Base-by-base conservation (phyloP, 2,797 vertebrate species). In the Rhinatrema bivittatum region DNA sequence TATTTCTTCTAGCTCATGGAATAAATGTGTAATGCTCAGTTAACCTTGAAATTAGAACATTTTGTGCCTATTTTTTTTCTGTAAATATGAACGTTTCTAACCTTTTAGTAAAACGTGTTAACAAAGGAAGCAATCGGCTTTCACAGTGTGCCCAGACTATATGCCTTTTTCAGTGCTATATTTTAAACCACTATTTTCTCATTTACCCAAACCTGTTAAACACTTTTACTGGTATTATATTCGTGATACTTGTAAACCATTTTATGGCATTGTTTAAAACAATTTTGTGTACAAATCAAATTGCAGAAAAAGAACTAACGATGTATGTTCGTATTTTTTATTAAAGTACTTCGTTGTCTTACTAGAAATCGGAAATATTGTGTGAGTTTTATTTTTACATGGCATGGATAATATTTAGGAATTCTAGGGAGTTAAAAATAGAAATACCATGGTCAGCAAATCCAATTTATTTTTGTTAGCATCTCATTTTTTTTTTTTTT, bases 111-210 rank as follows among this genome's bases (percentile, higher is more conserved):
- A 39, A 49, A 21, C 46, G 10, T 31, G 47, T 44, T 40, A 32
- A 64, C 42, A 46, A 39, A 16, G 21, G n/a, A n/a, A n/a, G n/a
- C n/a, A 53, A 31, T 54, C 36, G 42, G 42, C 28, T 43, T 53
- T 41, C 61, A 64, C 42, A 73, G 60, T 62, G 14, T 57, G 39
- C 65, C 72, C 56, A 39, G 49, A 69, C 47, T 40, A 28, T 51
- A 67, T 62, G 32, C 43, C 68, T 39, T 51, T 27, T 36, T 56
- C 47, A 57, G 41, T 5, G 10, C 27, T 62, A 29, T 70, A 37
- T 48, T 76, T 70, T 64, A 49, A 70, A 61, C 16, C 50, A 63
- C 43, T 20, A 33, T 68, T 62, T 67, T 46, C 50, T 69, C 61
- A 51, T 58, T 65, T 64, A 14, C 53, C 58, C 53, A 55, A 44